These are phyloP conservation scores for Luscinia megarhynchos DNA, from an alignment of 2,797 vertebrate genomes.

Conservation along the genomic window DNA sequence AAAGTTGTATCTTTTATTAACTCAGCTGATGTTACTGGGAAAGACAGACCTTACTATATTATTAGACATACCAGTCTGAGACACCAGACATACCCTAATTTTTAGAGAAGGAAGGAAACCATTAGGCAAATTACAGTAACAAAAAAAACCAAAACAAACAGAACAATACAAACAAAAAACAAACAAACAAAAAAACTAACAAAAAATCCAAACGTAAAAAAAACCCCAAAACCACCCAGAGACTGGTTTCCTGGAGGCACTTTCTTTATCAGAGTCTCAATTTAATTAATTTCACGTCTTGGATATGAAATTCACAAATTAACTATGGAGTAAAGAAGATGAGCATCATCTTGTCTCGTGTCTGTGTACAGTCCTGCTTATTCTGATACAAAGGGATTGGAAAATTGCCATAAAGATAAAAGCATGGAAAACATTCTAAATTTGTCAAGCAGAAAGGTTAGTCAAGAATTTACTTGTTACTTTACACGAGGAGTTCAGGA, in stretches of 20 bases:
- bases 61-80: background rate
- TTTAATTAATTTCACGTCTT: background rate
- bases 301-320: background rate
- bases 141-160: background rate
- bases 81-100: background rate
- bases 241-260: background rate
- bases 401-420: background rate
- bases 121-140: background rate
- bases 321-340: background rate
- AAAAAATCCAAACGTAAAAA: too few species aligned
- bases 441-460: background rate
- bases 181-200: too few species aligned
- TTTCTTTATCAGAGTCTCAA: background rate
- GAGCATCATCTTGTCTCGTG: background rate
- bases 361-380: accelerated
- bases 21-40: background rate
- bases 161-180: too few species aligned
- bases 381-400: background rate
- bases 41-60: background rate
- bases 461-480: background rate
- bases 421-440: background rate
- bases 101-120: background rate
- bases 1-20: background rate
- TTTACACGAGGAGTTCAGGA: background rate
- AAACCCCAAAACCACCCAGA: background rate